A percentile compares a stretch with the other conserved stretches of the same genome.
phyloP scores from a whole-genome alignment of 2,888 invertebrate genomes.

The Eurytoma adleriae region DNA sequence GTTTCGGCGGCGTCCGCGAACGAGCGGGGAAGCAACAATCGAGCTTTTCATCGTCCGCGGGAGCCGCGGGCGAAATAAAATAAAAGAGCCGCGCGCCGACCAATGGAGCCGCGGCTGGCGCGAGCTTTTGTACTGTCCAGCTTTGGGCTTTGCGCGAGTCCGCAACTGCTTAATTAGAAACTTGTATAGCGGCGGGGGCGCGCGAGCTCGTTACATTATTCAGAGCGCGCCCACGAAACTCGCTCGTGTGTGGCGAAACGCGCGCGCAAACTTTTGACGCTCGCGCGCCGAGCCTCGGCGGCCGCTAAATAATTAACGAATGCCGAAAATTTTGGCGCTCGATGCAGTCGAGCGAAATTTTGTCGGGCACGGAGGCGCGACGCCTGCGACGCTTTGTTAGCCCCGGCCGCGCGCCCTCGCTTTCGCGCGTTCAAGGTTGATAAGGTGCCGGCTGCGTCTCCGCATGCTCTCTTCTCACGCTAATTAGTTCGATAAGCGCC shows the following conservation, averaged over 20 bases:
- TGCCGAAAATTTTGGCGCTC: conserved; percentile 44
- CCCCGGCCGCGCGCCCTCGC: background rate
- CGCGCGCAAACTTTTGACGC: conserved; percentile 73
- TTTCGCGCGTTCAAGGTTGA: background rate
- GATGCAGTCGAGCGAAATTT: background rate
- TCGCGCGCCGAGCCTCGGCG: conserved; percentile 48
- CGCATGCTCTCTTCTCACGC: background rate
- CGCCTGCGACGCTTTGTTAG: no score
- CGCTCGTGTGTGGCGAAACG: conserved; percentile 58
- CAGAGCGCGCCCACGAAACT: conserved; percentile 71
- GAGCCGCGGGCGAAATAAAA: conserved; percentile 6
- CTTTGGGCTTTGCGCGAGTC: conserved; percentile 51
- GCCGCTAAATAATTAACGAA: conserved; percentile 74
- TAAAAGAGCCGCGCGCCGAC: background rate
- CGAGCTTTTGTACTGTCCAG: conserved; percentile 70
- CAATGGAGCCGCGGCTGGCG: conserved; percentile 55
- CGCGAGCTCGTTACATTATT: conserved; percentile 74
- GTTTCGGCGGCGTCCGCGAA: background rate
- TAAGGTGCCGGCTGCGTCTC: background rate
- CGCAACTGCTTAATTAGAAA: conserved; percentile 74
- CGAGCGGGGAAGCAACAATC: conserved; percentile 1
- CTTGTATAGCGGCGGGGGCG: conserved; percentile 62
- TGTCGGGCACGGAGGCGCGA: background rate
- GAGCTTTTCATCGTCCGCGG: conserved; percentile 27
- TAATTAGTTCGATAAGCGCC: background rate